These are phyloP conservation scores for Calidris pugnax DNA, from an alignment of 2,113 vertebrate species.

Conservation along the genomic window DNA sequence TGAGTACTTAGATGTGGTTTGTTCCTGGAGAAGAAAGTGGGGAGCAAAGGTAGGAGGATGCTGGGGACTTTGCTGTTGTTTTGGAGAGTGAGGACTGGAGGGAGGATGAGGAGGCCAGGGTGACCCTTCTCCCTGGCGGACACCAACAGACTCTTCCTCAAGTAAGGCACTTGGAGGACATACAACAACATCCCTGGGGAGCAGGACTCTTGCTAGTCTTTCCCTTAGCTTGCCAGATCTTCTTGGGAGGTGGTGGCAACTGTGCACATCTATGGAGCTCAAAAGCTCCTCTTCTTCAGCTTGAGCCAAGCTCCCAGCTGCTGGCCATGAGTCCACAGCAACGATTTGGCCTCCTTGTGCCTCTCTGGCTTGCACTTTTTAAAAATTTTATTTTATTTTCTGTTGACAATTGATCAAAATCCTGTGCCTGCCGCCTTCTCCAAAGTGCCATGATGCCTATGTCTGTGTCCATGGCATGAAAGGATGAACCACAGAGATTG, in stretches of 20 bases:
- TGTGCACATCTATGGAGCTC: neutral
- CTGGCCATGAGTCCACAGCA: neutral
- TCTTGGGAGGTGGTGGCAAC: neutral
- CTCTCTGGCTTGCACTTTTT: neutral
- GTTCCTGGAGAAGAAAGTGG: neutral
- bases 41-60: neutral
- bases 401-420: neutral
- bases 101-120: neutral
- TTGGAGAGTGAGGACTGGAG: neutral
- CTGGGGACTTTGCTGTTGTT: neutral
- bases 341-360: neutral
- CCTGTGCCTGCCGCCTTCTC: neutral
- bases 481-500: neutral
- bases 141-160: neutral
- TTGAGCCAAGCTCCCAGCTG: neutral
- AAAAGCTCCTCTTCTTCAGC: neutral
- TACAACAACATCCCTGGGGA: accelerated
- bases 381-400: neutral
- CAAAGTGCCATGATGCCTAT: neutral
- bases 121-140: neutral
- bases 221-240: neutral
- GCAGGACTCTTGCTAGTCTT: neutral
- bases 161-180: neutral
- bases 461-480: neutral
- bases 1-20: neutral